Evolutionary conservation across 2,888 invertebrate genomes (phyloP).

Genomic region (Laspeyria flexula): DNA sequence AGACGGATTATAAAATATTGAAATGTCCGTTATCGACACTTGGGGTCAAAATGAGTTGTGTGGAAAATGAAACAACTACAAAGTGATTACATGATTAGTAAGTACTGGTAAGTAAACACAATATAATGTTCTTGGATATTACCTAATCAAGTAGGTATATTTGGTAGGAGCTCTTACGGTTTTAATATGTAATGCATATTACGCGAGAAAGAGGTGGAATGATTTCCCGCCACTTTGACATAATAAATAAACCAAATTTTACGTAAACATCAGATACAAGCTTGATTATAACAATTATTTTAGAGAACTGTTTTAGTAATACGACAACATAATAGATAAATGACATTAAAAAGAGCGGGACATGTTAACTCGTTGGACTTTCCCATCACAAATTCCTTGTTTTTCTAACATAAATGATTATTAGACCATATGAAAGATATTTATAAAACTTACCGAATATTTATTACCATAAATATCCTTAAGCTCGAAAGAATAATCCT

Average conservation of each 20-base stretch:
- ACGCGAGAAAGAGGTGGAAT: conserved; percentile 29
- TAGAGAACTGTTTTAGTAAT: conserved; percentile 1
- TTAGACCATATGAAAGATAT: conserved; percentile 23
- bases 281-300: too few relatives aligned
- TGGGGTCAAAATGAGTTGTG: conserved; percentile 17
- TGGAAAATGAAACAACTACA: conserved; percentile 6
- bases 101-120: neutral
- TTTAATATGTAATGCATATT: conserved; percentile 2
- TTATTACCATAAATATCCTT: conserved; percentile 88
- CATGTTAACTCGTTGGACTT: conserved; percentile 75
- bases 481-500: conserved; percentile 89
- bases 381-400: conserved; percentile 69
- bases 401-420: conserved; percentile 57
- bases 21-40: conserved; percentile 40
- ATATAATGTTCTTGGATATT: conserved; percentile 4
- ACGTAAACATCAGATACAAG: too few relatives aligned
- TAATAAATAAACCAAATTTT: conserved; percentile 11
- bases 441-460: conserved; percentile 88
- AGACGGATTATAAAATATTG: conserved; percentile 50
- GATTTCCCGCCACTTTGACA: conserved; percentile 73
- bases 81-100: neutral
- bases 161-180: conserved; percentile 4
- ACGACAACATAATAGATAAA: conserved; percentile 38
- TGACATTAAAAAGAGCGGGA: conserved; percentile 85
- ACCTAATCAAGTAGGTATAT: conserved; percentile 30